Base-by-base conservation (phyloP, 2,888 invertebrate species). In the Hipparchia semele region DNA sequence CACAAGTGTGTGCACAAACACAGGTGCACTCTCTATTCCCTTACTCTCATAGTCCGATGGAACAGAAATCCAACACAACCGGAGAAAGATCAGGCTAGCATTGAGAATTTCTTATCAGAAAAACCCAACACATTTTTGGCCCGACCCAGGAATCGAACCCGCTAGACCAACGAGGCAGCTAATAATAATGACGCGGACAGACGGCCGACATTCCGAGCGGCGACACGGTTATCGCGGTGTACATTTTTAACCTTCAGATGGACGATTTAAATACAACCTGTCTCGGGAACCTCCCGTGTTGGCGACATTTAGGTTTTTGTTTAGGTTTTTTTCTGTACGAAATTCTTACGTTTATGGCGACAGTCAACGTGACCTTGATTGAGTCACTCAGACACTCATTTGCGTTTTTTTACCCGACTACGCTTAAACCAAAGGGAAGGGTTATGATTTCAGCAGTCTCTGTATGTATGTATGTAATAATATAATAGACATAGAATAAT, bases 211-310 rank as follows among this genome's bases (percentile, higher is more conserved):
- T 85, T 85, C 85, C 85, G 75, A 66, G 71, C 73, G 86, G 86
- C 86, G 86, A 76, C 85, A 66, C 76, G 70, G 71, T 84, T 86
- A 86, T 87, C 86, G 79, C 78, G 76, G 75, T 79, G 85, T 85
- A 85, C 85, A 86, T 86, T 83, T 75, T 73, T 71, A 69, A 61
- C 69, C 69, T 69, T 69, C 69, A 61, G 53, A 39, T 69, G 39
- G 69, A 61, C 69, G 69, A 69, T 61, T 69, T 69, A 69, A 69
- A 69, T 69, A 69, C 69, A 61, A 61, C 69, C 69, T 69, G 69
- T 69, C 69, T 61, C 45, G 61, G 69, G 53, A 61, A 61, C 69
- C 68, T 59, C 58, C 39, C 60, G 51, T 61, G 51, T 51, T 69
- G 69, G 69, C 69, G 69, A 69, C 69, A 69, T 53, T 60, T 60